Percentiles rank a stretch among this genome's conserved stretches.
These are phyloP conservation scores for Gadopsis bispinosus DNA, from an alignment of 2,797 vertebrate genomes.

Conservation along the genomic window DNA sequence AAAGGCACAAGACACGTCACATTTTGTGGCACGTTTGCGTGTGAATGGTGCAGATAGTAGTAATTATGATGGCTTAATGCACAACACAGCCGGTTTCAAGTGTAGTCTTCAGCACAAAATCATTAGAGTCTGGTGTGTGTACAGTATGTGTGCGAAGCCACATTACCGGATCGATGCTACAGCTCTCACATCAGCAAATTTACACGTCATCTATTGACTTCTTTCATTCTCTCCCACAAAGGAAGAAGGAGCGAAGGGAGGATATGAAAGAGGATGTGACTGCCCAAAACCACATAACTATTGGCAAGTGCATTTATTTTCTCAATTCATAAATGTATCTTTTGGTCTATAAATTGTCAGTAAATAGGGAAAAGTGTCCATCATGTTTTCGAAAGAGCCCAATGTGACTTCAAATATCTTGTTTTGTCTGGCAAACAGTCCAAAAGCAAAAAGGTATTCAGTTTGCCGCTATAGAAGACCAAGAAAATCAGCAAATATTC, in stretches of 20 bases:
- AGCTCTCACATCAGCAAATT: conserved; percentile 11
- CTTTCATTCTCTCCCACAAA: conserved; percentile 11
- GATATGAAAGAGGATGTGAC: not conserved
- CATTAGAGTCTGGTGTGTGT: not conserved
- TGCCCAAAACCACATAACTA: not conserved
- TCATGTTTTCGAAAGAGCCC: no score
- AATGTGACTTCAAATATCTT: no score
- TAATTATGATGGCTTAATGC: not conserved
- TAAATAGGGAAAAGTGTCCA: no score
- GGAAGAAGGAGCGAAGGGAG: not conserved
- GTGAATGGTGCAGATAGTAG: conserved; percentile 7
- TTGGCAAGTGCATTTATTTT: no score
- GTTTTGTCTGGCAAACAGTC: no score
- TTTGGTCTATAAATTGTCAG: no score
- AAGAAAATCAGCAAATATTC: no score
- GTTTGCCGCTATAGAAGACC: no score
- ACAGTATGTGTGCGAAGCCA: not conserved
- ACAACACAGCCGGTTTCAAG: conserved; percentile 11
- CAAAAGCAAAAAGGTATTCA: no score
- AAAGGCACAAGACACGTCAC: not conserved
- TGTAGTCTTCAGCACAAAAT: conserved; percentile 25
- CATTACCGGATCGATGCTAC: conserved; percentile 33
- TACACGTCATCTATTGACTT: conserved; percentile 20
- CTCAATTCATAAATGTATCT: no score
- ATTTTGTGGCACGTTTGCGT: not conserved